Evolutionary conservation across 2,113 vertebrate species (phyloP).

Genomic region (Cheirogaleus medius): DNA sequence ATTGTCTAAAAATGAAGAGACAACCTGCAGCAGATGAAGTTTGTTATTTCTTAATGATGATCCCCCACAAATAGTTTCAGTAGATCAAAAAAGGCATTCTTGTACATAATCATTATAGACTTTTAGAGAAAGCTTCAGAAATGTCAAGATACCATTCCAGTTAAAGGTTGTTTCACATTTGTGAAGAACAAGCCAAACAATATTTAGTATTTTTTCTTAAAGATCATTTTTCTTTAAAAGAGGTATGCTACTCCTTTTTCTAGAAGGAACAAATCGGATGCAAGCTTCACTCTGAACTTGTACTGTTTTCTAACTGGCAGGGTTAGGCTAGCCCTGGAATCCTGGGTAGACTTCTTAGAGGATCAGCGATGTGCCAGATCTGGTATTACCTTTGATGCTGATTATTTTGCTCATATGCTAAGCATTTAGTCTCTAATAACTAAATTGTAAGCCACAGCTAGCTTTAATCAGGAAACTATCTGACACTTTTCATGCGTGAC

Average conservation of each 20-base stretch:
- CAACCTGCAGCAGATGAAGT: slow-evolving; percentile 88
- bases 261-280: slow-evolving; percentile 4
- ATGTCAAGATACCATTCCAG: neutral
- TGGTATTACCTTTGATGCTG: neutral
- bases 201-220: neutral
- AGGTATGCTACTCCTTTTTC: neutral
- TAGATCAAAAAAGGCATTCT: slow-evolving; percentile 15
- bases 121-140: slow-evolving; percentile 37
- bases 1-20: slow-evolving; percentile 91
- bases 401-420: neutral
- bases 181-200: neutral
- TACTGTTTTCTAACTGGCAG: neutral
- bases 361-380: neutral
- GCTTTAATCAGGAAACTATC: slow-evolving; percentile 10
- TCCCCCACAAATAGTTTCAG: slow-evolving; percentile 9
- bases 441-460: slow-evolving; percentile 13
- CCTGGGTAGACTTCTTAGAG: neutral
- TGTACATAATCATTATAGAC: neutral
- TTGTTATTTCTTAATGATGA: slow-evolving; percentile 53
- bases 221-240: neutral
- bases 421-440: neutral
- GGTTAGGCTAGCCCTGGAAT: neutral
- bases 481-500: neutral
- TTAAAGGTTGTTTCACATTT: slow-evolving; percentile 10
- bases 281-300: neutral